These are phyloP conservation scores for Hylia prasina DNA, from an alignment of 2,113 vertebrate genomes.

Conservation along the genomic window DNA sequence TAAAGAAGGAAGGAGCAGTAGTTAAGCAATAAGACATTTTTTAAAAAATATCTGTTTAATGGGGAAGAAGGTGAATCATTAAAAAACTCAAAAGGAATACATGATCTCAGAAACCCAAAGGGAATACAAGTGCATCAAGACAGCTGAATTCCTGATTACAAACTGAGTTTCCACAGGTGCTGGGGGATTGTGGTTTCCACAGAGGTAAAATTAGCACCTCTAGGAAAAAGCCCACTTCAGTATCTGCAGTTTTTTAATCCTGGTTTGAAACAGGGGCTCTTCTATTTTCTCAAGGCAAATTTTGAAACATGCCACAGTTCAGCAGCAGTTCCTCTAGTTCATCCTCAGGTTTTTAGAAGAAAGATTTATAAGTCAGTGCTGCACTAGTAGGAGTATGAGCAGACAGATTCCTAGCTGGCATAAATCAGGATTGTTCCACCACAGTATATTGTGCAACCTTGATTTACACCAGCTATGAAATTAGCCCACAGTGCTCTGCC, in stretches of 20 bases:
- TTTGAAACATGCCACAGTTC: background rate
- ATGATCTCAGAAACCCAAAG: background rate
- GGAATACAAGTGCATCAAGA: background rate
- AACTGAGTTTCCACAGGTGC: background rate
- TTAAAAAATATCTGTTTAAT: background rate
- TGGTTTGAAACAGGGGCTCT: background rate
- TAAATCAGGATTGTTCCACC: conserved; percentile 24
- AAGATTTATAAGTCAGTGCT: background rate
- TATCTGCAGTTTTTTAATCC: background rate
- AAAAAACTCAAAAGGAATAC: background rate
- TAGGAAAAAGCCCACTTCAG: background rate
- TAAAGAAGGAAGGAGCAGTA: conserved; percentile 1
- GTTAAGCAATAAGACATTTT: conserved; percentile 39
- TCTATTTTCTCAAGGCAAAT: background rate
- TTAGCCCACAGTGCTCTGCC: conserved; percentile 33
- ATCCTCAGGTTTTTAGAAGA: background rate
- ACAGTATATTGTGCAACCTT: background rate
- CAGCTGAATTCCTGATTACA: background rate
- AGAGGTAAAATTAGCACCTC: background rate
- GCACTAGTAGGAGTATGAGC: background rate
- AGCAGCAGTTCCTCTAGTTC: background rate
- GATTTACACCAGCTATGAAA: conserved; percentile 56
- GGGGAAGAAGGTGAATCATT: background rate
- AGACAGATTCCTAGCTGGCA: conserved; percentile 45
- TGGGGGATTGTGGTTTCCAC: background rate